phyloP scores from a whole-genome alignment of 2,797 vertebrate species.

The Diceros bicornis region DNA sequence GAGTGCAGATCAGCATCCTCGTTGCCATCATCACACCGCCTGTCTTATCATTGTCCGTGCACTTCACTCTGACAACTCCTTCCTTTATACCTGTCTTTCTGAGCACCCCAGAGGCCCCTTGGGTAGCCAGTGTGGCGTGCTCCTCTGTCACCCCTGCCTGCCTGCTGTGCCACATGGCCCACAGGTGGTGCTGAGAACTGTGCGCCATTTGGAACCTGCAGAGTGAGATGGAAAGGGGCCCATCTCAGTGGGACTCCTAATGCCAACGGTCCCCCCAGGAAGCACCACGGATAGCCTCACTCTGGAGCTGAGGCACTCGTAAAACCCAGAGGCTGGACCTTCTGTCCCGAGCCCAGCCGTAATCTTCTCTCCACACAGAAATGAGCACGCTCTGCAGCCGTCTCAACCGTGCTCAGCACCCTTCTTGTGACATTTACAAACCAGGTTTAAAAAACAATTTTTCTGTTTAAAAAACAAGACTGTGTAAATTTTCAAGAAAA shows the following conservation, averaged over 20 bases:
- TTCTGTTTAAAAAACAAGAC: not conserved
- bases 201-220: not conserved
- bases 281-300: fast-evolving
- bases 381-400: fast-evolving
- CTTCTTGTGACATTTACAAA: slow-evolving; percentile 43
- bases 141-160: fast-evolving
- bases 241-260: fast-evolving
- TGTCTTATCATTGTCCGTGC: fast-evolving
- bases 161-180: fast-evolving
- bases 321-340: too few species aligned
- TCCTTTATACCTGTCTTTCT: not conserved
- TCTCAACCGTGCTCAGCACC: not conserved
- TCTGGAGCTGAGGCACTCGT: fast-evolving
- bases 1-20: not conserved
- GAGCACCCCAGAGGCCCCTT: not conserved
- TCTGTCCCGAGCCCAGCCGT: fast-evolving
- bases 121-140: fast-evolving
- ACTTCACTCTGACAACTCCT: not conserved
- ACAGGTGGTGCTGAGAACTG: fast-evolving
- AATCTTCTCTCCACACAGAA: not conserved
- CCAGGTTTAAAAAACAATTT: not conserved
- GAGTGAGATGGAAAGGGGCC: not conserved
- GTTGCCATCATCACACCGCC: fast-evolving
- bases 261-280: fast-evolving
- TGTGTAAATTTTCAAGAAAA: not conserved